These are phyloP conservation scores for Hemicordylus capensis DNA, from an alignment of 2,113 vertebrate species.

Conservation along the genomic window DNA sequence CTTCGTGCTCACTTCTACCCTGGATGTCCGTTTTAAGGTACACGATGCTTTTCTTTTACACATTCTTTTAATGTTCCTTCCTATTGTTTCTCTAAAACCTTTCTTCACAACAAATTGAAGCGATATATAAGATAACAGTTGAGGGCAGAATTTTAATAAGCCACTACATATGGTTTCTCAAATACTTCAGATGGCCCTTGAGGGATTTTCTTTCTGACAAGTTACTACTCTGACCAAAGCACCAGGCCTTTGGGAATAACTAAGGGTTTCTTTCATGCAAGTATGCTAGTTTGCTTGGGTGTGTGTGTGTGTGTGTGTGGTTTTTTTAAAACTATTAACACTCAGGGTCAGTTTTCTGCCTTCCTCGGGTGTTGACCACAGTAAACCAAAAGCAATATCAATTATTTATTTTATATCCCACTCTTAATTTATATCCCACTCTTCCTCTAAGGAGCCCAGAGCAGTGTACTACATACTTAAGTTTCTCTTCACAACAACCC, in stretches of 20 bases:
- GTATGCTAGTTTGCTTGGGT: background rate
- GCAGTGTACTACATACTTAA: no score
- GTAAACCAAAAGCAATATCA: background rate
- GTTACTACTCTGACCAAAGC: constrained; percentile 16
- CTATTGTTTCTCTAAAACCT: background rate
- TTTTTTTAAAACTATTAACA: background rate
- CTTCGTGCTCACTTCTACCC: no score
- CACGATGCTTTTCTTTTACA: background rate
- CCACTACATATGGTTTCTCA: background rate
- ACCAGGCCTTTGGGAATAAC: background rate
- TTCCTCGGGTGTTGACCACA: background rate
- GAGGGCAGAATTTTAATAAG: background rate
- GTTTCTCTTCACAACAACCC: no score
- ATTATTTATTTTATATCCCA: no score
- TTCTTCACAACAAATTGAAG: constrained; percentile 14
- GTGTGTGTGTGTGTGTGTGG: background rate
- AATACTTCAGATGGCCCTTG: background rate
- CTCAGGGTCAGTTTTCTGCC: background rate
- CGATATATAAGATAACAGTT: constrained; percentile 20
- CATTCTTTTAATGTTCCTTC: background rate
- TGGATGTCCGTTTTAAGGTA: background rate
- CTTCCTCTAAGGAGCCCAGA: no score
- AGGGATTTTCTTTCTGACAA: background rate
- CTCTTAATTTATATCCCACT: no score
- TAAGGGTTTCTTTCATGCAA: background rate